Conservation (phyloP, 1,140 invertebrate genomes). For the Bombus difficillimus region DNA sequence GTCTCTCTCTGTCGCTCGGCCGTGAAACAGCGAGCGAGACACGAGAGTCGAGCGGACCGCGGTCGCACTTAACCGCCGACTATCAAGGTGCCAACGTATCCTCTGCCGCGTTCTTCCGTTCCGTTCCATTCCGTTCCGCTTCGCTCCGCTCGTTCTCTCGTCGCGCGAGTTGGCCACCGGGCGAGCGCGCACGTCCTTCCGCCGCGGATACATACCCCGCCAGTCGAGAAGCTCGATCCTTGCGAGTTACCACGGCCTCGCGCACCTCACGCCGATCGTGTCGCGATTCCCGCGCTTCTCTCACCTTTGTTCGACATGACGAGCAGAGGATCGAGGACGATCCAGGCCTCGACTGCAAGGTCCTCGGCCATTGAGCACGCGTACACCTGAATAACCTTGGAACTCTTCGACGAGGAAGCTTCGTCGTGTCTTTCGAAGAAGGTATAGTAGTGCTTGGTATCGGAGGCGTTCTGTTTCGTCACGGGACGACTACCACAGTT, state of each 20-base stretch:
- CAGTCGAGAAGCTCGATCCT: neutral
- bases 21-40: neutral
- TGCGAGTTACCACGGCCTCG: neutral
- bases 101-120: constrained; percentile 15
- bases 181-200: neutral
- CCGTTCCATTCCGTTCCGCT: neutral
- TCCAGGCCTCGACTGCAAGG: neutral
- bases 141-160: neutral
- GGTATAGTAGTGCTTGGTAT: neutral
- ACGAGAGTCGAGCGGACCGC: constrained; percentile 24
- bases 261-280: neutral
- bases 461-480: neutral
- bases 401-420: neutral
- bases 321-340: constrained; percentile 5
- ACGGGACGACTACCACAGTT: neutral
- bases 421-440: neutral
- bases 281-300: constrained; percentile 29
- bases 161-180: neutral
- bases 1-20: constrained; percentile 21
- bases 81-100: constrained; percentile 68
- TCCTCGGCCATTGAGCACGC: neutral
- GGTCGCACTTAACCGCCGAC: constrained; percentile 77
- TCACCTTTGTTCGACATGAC: constrained; percentile 6
- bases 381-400: neutral
- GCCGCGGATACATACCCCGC: neutral